Evolutionary conservation across 1,140 invertebrate genomes (phyloP).

Genomic region (Bombus breviceps): DNA sequence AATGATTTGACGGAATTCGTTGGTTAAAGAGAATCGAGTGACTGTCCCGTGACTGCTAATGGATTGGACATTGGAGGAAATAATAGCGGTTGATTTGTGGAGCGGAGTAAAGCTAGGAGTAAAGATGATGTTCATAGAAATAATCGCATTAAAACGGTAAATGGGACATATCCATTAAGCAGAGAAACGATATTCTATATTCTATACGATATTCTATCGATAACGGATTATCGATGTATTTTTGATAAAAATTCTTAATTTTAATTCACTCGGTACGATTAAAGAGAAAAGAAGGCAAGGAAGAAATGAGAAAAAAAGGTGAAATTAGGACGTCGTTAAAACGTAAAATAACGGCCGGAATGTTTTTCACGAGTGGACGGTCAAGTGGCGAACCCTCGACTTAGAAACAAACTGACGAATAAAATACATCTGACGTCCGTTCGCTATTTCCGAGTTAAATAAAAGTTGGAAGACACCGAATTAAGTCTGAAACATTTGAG

Average conservation of each 20-base stretch:
- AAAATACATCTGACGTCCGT: neutral
- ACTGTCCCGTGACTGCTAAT: no score
- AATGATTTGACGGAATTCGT: neutral
- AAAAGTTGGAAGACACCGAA: slow-evolving; percentile 23
- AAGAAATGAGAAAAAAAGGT: neutral
- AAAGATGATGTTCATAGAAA: no score
- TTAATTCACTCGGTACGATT: neutral
- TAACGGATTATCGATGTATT: no score
- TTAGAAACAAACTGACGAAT: slow-evolving; percentile 16
- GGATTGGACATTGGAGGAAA: neutral
- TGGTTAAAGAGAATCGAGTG: neutral
- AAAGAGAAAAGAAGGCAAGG: neutral
- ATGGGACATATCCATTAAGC: no score
- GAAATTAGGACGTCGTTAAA: slow-evolving; percentile 1
- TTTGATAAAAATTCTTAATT: neutral
- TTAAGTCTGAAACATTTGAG: neutral
- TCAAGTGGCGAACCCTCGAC: slow-evolving; percentile 10
- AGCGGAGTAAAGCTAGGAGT: no score
- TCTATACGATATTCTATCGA: no score
- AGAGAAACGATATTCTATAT: no score
- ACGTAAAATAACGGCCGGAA: no score
- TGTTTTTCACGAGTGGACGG: neutral
- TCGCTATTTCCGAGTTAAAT: slow-evolving; percentile 18
- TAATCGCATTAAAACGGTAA: no score
- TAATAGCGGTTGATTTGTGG: no score